phyloP scores from a whole-genome alignment of 2,113 vertebrate genomes.

The Rousettus leschenaultii region DNA sequence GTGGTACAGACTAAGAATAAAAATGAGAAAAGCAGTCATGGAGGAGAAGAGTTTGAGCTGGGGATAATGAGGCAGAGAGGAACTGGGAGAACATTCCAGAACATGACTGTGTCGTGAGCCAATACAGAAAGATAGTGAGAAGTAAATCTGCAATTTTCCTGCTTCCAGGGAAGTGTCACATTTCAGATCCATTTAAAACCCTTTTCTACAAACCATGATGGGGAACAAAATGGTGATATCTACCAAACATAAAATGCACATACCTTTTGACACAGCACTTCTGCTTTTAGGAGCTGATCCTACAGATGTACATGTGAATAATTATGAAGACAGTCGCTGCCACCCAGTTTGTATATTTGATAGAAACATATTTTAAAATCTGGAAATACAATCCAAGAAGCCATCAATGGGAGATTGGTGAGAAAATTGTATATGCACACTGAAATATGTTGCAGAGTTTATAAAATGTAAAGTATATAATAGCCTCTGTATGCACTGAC shows the following conservation, averaged over 20 bases:
- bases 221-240: neutral
- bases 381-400: neutral
- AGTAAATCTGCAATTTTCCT: neutral
- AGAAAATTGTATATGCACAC: neutral
- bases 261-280: neutral
- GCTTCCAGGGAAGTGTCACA: neutral
- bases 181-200: neutral
- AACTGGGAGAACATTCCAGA: constrained; percentile 20
- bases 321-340: neutral
- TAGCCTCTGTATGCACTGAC: neutral
- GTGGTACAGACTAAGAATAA: neutral
- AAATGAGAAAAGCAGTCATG: neutral
- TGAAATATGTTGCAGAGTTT: neutral
- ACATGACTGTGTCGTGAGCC: neutral
- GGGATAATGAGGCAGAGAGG: neutral
- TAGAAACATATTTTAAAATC: neutral
- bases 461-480: neutral
- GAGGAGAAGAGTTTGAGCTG: neutral
- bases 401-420: neutral
- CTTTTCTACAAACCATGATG: neutral
- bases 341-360: neutral
- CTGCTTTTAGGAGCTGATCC: neutral
- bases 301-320: neutral
- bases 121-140: neutral
- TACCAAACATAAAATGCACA: neutral